Conservation (phyloP, 2,888 invertebrate species). For the Pseudococcus viburni region DNA sequence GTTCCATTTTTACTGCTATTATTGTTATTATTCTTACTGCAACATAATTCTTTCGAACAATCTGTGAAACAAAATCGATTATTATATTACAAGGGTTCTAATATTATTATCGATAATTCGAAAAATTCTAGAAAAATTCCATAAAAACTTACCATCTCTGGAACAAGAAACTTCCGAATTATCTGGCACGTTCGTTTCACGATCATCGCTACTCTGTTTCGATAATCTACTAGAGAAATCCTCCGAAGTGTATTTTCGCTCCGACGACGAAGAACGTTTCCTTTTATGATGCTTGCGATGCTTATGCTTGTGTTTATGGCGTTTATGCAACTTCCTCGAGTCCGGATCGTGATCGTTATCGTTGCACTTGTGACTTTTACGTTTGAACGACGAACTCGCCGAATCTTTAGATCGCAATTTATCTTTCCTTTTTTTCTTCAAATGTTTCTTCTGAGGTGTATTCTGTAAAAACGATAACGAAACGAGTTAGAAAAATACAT, state of each 20-base stretch:
- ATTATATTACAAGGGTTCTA: no score
- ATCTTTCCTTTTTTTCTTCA: conserved; percentile 67
- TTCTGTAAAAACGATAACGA: neutral
- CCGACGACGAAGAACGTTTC: conserved; percentile 52
- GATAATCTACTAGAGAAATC: neutral
- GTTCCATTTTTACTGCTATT: neutral
- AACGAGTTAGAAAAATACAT: neutral
- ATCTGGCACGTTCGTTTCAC: neutral
- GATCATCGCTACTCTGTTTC: neutral
- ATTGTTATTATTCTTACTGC: neutral
- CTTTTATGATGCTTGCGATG: conserved; percentile 68
- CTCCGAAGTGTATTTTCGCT: neutral
- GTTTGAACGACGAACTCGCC: conserved; percentile 61
- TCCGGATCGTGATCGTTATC: conserved; percentile 1
- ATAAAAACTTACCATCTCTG: neutral
- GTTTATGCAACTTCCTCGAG: conserved; percentile 69
- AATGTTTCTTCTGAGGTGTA: conserved; percentile 49
- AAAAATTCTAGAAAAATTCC: neutral
- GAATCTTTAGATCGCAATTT: conserved; percentile 65
- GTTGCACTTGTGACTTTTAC: conserved; percentile 60
- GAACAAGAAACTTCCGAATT: neutral
- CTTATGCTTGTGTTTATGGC: conserved; percentile 81
- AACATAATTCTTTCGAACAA: neutral
- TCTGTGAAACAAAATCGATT: neutral
- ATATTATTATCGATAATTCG: no score